phyloP scores from a whole-genome alignment of 2,113 vertebrate genomes.

The Heptranchias perlo region DNA sequence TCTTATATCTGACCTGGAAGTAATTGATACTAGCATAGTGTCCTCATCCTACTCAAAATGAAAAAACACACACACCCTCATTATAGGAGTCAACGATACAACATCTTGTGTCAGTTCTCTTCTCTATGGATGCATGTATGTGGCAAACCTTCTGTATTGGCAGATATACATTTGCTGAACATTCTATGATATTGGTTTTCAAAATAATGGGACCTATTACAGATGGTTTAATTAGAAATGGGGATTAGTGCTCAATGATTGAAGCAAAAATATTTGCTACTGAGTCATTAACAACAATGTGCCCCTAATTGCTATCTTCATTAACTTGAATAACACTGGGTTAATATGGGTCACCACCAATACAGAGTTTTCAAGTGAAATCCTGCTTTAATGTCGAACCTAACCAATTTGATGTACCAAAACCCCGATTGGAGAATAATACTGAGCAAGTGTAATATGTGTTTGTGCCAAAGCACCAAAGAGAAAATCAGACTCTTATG shows the following conservation, averaged over 20 bases:
- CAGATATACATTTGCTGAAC: not conserved
- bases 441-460: not conserved
- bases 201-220: not conserved
- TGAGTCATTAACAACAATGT: not conserved
- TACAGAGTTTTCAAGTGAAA: not conserved
- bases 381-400: not conserved
- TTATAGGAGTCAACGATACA: not conserved
- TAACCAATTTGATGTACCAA: not conserved
- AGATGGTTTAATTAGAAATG: constrained; percentile 5
- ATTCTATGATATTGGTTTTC: not conserved
- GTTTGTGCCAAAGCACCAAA: not conserved
- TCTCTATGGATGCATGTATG: not conserved
- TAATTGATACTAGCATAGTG: not conserved
- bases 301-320: not conserved
- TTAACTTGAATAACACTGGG: not conserved
- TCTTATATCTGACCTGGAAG: not conserved
- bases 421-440: not conserved
- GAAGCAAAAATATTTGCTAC: not conserved
- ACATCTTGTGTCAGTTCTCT: not conserved
- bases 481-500: not conserved
- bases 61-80: not conserved
- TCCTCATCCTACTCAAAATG: not conserved
- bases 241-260: not conserved
- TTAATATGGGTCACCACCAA: not conserved
- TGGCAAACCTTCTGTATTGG: not conserved